Percentiles rank a stretch among this genome's conserved stretches.
Evolutionary conservation across 2,888 invertebrate species (phyloP).

Genomic region (Petrolisthes cinctipes): DNA sequence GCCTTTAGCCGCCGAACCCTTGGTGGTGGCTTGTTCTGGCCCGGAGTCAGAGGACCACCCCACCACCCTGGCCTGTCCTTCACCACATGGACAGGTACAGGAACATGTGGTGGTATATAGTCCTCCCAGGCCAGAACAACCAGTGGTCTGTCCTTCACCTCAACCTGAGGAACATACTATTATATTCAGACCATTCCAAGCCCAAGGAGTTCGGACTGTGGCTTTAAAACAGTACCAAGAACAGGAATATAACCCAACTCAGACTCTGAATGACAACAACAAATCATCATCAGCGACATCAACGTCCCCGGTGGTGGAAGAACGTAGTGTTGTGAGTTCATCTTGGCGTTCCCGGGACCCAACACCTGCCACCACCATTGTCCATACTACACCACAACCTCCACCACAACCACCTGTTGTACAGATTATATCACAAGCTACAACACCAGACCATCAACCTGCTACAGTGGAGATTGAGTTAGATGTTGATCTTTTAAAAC

Average conservation of each 20-base stretch:
- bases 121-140: slow-evolving; percentile 45
- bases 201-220: slow-evolving; percentile 59
- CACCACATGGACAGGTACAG: slow-evolving; percentile 34
- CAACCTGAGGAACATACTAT: slow-evolving; percentile 55
- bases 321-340: slow-evolving; percentile 27
- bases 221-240: slow-evolving; percentile 53
- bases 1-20: slow-evolving; percentile 57
- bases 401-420: slow-evolving; percentile 46
- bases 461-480: slow-evolving; percentile 52
- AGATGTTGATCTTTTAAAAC: slow-evolving; percentile 52
- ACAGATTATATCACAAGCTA: slow-evolving; percentile 51
- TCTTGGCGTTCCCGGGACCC: slow-evolving; percentile 49
- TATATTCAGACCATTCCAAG: slow-evolving; percentile 57
- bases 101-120: slow-evolving; percentile 48
- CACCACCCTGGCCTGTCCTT: slow-evolving; percentile 24
- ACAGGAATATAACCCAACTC: slow-evolving; percentile 34
- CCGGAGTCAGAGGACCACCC: slow-evolving; percentile 45
- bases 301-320: slow-evolving; percentile 16
- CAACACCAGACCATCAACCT: slow-evolving; percentile 51
- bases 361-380: slow-evolving; percentile 33
- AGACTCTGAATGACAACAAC: slow-evolving; percentile 29
- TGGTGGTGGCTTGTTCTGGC: slow-evolving; percentile 51
- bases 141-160: slow-evolving; percentile 47
- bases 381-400: slow-evolving; percentile 39
- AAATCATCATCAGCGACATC: background rate